These are phyloP conservation scores for Etheostoma spectabile DNA, from an alignment of 2,113 vertebrate genomes.

Conservation along the genomic window DNA sequence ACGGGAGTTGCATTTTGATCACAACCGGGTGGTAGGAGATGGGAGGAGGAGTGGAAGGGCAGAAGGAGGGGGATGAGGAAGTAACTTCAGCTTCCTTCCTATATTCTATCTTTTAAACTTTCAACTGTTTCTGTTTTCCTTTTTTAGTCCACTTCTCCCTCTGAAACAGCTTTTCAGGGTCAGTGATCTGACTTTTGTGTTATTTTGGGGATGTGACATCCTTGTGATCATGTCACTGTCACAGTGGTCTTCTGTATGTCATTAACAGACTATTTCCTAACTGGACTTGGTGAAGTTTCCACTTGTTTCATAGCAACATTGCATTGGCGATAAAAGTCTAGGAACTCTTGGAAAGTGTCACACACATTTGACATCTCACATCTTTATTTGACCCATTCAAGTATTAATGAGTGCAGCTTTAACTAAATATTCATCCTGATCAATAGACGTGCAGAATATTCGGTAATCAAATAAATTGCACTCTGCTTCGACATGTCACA, in stretches of 20 bases:
- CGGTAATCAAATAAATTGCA: background rate
- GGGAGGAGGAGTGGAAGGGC: constrained; percentile 49
- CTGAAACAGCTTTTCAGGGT: constrained; percentile 18
- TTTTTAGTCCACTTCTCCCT: constrained; percentile 34
- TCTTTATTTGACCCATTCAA: background rate
- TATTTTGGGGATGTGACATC: constrained; percentile 33
- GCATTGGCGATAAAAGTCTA: background rate
- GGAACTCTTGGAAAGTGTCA: background rate
- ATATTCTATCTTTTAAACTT: background rate
- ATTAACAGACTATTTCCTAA: background rate
- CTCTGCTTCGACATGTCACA: constrained; percentile 8
- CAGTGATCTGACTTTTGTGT: background rate
- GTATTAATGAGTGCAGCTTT: background rate
- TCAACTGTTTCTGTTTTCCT: constrained; percentile 21
- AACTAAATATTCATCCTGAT: background rate
- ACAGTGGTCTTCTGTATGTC: background rate
- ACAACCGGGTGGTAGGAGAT: constrained; percentile 4
- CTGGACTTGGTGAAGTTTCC: background rate
- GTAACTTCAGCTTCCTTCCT: background rate
- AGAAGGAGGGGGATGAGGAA: constrained; percentile 40
- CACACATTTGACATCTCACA: too few relatives aligned
- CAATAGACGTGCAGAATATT: background rate
- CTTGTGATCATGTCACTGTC: constrained; percentile 34
- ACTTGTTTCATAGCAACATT: background rate
- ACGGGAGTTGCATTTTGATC: constrained; percentile 48